Percentiles rank a stretch among this genome's conserved stretches.
Conservation (phyloP, 1,140 invertebrate genomes). For the Drosophila parabipectinata region DNA sequence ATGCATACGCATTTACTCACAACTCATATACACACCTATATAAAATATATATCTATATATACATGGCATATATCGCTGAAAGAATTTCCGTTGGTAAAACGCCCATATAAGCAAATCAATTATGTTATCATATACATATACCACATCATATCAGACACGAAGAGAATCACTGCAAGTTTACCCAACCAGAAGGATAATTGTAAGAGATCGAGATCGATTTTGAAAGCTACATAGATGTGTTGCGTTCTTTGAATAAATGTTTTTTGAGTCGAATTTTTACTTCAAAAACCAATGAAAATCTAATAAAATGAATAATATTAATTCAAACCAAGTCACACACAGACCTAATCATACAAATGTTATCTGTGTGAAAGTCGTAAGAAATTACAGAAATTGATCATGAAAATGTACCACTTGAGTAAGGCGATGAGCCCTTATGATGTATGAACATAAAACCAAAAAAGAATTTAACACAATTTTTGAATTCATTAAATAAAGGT, state of each 20-base stretch:
- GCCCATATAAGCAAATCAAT: conserved; percentile 42
- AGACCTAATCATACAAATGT: conserved; percentile 26
- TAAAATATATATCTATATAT: conserved; percentile 53
- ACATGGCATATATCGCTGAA: conserved; percentile 59
- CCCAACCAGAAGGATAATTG: conserved; percentile 48
- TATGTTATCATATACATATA: conserved; percentile 50
- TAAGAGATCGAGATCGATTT: conserved; percentile 45
- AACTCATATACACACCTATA: conserved; percentile 67
- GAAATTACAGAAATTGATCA: conserved; percentile 42
- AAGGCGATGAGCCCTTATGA: conserved; percentile 15
- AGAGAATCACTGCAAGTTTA: conserved; percentile 41
- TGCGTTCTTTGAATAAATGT: conserved; percentile 80
- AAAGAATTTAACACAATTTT: conserved; percentile 82
- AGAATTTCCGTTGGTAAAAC: conserved; percentile 53
- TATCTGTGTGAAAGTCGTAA: conserved; percentile 32
- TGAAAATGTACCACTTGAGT: conserved; percentile 64
- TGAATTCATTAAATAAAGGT: conserved; percentile 83
- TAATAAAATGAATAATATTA: conserved; percentile 37
- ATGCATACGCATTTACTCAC: conserved; percentile 75
- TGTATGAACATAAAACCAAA: conserved; percentile 53
- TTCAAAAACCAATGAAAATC: conserved; percentile 55
- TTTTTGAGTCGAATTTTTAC: conserved; percentile 79
- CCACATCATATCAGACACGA: conserved; percentile 43
- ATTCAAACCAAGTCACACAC: conserved; percentile 40
- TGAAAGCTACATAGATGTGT: conserved; percentile 67